Evolutionary conservation across 1,140 invertebrate species (phyloP).

Genomic region (Mycetomoellerius zeteki): DNA sequence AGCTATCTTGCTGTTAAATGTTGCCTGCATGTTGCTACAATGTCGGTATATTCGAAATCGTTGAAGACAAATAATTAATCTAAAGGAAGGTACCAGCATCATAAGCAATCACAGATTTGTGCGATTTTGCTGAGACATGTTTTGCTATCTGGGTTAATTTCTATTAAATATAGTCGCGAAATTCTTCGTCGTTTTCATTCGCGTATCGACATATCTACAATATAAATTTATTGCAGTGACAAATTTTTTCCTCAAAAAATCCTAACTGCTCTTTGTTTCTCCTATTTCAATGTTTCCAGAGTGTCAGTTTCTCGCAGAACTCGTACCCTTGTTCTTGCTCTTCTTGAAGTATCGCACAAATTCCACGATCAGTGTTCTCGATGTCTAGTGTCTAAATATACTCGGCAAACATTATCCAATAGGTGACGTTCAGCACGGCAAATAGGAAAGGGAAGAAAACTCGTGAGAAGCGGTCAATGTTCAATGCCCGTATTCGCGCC

Average conservation of each 20-base stretch:
- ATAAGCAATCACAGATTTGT: too few species aligned
- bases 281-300: neutral
- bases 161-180: neutral
- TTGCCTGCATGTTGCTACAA: too few species aligned
- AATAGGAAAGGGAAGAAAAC: slow-evolving; percentile 96
- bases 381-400: slow-evolving; percentile 89
- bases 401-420: slow-evolving; percentile 96
- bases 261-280: neutral
- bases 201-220: neutral
- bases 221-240: neutral
- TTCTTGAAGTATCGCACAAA: neutral
- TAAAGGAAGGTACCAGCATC: too few species aligned
- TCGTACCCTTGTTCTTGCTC: neutral
- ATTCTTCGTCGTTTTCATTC: neutral
- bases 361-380: neutral
- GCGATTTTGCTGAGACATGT: too few species aligned
- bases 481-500: slow-evolving; percentile 92
- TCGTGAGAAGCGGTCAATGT: slow-evolving; percentile 94
- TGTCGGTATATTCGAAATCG: too few species aligned
- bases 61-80: too few species aligned
- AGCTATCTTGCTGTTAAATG: too few species aligned
- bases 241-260: slow-evolving; percentile 11
- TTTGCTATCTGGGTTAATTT: neutral
- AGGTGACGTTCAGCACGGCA: slow-evolving; percentile 93
- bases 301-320: slow-evolving; percentile 6